These are phyloP conservation scores for Pristionchus pacificus DNA, from an alignment of 1,140 invertebrate genomes.

Conservation along the genomic window DNA sequence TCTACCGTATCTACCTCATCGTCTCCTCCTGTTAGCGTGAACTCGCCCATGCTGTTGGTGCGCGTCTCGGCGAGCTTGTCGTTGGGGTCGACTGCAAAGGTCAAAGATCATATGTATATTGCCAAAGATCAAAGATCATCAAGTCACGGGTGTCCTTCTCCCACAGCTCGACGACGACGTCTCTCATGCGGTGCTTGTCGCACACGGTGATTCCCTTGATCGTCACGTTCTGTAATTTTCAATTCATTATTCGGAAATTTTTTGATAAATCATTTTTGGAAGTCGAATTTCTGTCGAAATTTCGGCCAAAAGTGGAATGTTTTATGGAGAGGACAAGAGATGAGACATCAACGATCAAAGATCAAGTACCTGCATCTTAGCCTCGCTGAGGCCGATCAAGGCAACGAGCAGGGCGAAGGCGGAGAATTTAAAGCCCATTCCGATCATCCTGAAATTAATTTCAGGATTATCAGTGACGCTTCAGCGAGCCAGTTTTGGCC, in stretches of 20 bases:
- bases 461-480: too few species aligned
- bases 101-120: not conserved
- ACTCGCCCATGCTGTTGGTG: not conserved
- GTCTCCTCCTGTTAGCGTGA: not conserved
- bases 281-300: too few species aligned
- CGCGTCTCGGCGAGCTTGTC: not conserved
- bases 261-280: too few species aligned
- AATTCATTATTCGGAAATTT: too few species aligned
- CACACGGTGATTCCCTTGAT: conserved; percentile 30
- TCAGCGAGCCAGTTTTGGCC: too few species aligned
- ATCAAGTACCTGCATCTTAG: not conserved
- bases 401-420: not conserved
- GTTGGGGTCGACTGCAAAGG: not conserved
- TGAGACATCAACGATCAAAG: too few species aligned
- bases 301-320: too few species aligned
- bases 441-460: too few species aligned
- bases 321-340: too few species aligned
- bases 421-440: too few species aligned
- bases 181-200: conserved; percentile 24
- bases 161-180: conserved; percentile 28
- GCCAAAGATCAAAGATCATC: too few species aligned
- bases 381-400: not conserved
- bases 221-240: conserved; percentile 32
- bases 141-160: conserved; percentile 32
- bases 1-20: not conserved